Evolutionary conservation across 2,888 invertebrate species (phyloP).

Genomic region (Cyclophora albipunctata): DNA sequence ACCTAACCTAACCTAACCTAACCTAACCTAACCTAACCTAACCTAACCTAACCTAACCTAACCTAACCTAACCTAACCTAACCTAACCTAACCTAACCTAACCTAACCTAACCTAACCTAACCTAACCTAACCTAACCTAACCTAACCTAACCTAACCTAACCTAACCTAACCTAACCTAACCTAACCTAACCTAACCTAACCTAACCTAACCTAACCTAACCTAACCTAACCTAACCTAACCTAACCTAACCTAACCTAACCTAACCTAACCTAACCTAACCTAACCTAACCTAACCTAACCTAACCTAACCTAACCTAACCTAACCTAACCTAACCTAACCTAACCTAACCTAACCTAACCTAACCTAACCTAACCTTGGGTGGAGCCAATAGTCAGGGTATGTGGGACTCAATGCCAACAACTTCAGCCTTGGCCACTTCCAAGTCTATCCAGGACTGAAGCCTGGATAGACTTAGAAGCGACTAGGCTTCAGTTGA

Average conservation of each 20-base stretch:
- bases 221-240: constrained; percentile 10
- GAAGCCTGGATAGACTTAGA: too few relatives aligned
- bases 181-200: constrained; percentile 12
- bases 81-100: too few relatives aligned
- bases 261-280: constrained; percentile 12
- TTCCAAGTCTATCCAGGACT: too few relatives aligned
- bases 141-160: constrained; percentile 13
- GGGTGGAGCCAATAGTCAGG: too few relatives aligned
- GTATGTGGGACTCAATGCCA: too few relatives aligned
- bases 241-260: constrained; percentile 5
- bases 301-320: constrained; percentile 15
- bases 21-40: too few relatives aligned
- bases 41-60: too few relatives aligned
- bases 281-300: constrained; percentile 12
- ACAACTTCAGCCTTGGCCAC: too few relatives aligned
- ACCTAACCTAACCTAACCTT: constrained; percentile 22
- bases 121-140: constrained; percentile 13
- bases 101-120: too few relatives aligned
- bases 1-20: too few relatives aligned
- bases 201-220: constrained; percentile 12
- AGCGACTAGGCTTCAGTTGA: too few relatives aligned
- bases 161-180: constrained; percentile 12
- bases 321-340: constrained; percentile 17
- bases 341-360: constrained; percentile 20
- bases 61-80: too few relatives aligned